Base-by-base conservation (phyloP, 2,888 invertebrate genomes). In the Chironomus riparius region DNA sequence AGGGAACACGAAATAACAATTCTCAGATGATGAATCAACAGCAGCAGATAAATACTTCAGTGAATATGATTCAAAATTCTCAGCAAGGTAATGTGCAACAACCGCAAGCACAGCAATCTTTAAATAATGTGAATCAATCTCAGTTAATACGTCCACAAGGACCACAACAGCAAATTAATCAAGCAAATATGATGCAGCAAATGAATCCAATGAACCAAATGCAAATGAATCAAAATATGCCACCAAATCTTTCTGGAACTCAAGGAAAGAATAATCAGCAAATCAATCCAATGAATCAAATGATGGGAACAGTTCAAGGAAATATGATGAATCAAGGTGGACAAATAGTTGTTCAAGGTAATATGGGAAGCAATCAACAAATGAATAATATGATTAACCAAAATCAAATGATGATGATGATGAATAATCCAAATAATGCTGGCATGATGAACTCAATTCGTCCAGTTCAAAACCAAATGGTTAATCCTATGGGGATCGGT, bases 1-100 rank as follows among this genome's bases (percentile, higher is more conserved):
- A 93, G 81, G 90, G 91, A 77, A 84, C 83, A 77, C 81, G 84
- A 0, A 84, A 84, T 79, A 38, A 7, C 10, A 77, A 76, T 68
- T 76, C 78, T 76, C 81, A 83, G 70, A 87, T 88, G 79, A 87
- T 89, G 85, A 88, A 90, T 86, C 85, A 86, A 78, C 83, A 86
- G 80, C 85, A 85, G 77, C 77, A 82, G 10, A 1, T 10, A 7
- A 38, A 38, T 82, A 79, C 3, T 24, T 68, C 73, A 2, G 15
- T 10, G 2, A 50, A 13, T 3, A 70, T 72, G 48, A 15, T 13
- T 21, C 76, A 71, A 72, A 75, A 72, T 69, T 47, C 38, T 2
- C 38, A 76, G 69, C 21, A 28, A 24, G 10, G 10, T 38, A 10
- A 10, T 10, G 38, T 38, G 4, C 70, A 70, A 22, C 72, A 72